Evolutionary conservation across 2,888 invertebrate genomes (phyloP), one percentile per base, ranked within the genome.

Genomic region (Phoenoteleia sp.): DNA sequence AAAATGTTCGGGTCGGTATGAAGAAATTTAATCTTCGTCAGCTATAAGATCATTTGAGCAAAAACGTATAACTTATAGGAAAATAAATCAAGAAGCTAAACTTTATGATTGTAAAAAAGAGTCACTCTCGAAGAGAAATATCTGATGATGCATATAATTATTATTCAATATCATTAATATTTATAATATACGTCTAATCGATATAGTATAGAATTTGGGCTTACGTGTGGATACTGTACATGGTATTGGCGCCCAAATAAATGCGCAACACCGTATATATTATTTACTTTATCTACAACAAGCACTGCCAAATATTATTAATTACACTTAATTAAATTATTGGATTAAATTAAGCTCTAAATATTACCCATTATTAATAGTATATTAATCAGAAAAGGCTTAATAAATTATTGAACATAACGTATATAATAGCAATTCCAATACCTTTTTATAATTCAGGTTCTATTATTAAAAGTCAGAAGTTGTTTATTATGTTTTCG

Each of bases 131-230:
- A 84, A 81, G 74, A 75, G 74, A 86, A 89, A 89, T 90, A 89
- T 89, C 88, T 90, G 90, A 89, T 90, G 89, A 88, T 89, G 86
- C 87, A 89, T 89, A 88, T 89, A 90, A 90, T 85, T 85, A 87
- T 90, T 91, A 89, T 86, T 90, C 87, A 88, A 89, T 91, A 88
- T 89, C 88, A 87, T 88, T 91, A 87, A 84, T 91, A 91, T 93
- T 92, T 92, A 91, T 92, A 92, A 89, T 88, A 88, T 92, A 92
- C 88, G 89, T 89, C 90, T 90, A 92, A 87, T 88, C 89, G 89
- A 90, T 91, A 89, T 87, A 91, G 86, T 90, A 89, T 80, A 76
- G 72, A 75, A 80, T 67, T 54, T 69, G 84, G 76, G 84, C 80
- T 64, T 86, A 89, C 90, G 89, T 89, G 89, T 90, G 64, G 47